Percentiles rank a stretch among this genome's conserved stretches.
Evolutionary conservation across 2,888 invertebrate genomes (phyloP).

Genomic region (Ophioninae sp.): DNA sequence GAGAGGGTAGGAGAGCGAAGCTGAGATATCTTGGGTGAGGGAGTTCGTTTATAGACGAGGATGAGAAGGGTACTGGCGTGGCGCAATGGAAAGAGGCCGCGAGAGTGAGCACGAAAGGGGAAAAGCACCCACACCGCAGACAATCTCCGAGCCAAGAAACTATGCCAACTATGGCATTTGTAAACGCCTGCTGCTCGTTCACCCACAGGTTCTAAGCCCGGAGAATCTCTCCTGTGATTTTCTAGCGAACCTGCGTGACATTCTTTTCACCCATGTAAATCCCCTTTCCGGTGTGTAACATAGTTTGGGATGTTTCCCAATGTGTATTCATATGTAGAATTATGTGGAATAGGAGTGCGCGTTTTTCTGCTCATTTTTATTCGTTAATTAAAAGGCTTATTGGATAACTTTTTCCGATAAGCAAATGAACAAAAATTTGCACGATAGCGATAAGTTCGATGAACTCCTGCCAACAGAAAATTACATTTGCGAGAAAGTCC

Average conservation of each 20-base stretch:
- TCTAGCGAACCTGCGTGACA: slow-evolving; percentile 61
- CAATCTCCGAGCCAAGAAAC: slow-evolving; percentile 60
- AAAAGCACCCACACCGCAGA: slow-evolving; percentile 44
- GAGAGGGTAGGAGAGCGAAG: slow-evolving; percentile 15
- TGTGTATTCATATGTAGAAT: slow-evolving; percentile 6
- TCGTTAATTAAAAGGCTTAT: too few species aligned
- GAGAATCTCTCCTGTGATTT: slow-evolving; percentile 65
- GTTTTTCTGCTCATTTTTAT: not conserved
- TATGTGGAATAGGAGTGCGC: not conserved
- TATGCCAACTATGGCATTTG: slow-evolving; percentile 66
- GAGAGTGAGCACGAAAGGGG: not conserved
- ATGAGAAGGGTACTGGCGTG: slow-evolving; percentile 1
- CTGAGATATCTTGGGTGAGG: slow-evolving; percentile 1
- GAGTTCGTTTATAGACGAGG: slow-evolving; percentile 12
- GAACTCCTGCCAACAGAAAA: too few species aligned
- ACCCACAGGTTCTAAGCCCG: slow-evolving; percentile 58
- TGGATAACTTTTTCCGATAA: too few species aligned
- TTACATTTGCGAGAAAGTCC: too few species aligned
- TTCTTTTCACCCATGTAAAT: slow-evolving; percentile 44
- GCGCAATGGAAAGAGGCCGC: slow-evolving; percentile 8
- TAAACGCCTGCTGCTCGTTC: slow-evolving; percentile 61
- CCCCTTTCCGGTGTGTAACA: slow-evolving; percentile 6
- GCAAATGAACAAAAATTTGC: too few species aligned
- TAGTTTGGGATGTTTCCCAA: slow-evolving; percentile 1
- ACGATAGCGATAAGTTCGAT: too few species aligned